These are phyloP conservation scores for Stomatorhinus ivindoensis DNA, from an alignment of 2,113 vertebrate genomes.

Conservation along the genomic window DNA sequence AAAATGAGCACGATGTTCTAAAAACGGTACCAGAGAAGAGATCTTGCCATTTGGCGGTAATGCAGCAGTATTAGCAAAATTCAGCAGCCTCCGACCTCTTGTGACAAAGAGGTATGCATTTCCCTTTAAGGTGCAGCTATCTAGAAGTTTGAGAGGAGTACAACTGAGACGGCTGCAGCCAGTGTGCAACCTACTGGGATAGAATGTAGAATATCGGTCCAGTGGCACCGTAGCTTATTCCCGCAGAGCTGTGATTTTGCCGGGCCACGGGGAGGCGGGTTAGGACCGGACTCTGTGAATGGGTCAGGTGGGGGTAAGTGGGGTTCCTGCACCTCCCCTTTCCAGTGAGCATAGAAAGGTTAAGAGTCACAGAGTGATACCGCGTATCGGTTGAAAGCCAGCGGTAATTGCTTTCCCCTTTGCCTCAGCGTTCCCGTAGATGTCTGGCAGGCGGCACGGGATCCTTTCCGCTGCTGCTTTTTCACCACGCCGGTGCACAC, in stretches of 20 bases:
- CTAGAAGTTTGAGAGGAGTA: background rate
- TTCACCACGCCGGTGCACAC: constrained; percentile 1
- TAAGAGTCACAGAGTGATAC: constrained; percentile 42
- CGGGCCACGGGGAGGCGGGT: background rate
- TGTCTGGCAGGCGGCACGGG: constrained; percentile 37
- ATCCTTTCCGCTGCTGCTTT: constrained; percentile 35
- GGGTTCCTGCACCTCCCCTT: constrained; percentile 13
- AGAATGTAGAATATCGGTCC: background rate
- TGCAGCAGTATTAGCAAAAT: background rate
- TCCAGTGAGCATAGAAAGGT: constrained; percentile 43
- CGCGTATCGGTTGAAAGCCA: constrained; percentile 38
- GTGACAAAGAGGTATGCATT: background rate
- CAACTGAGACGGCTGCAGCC: background rate
- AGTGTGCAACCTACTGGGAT: background rate
- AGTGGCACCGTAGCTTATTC: background rate
- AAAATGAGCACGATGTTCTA: background rate
- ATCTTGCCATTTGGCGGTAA: background rate
- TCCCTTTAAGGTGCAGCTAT: background rate
- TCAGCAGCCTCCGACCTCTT: background rate
- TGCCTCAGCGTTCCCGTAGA: constrained; percentile 39
- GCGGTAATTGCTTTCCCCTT: constrained; percentile 41
- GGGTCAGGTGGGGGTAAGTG: constrained; percentile 42
- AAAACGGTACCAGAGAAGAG: background rate
- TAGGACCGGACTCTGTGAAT: constrained; percentile 15
- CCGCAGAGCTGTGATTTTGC: background rate